Percentiles rank a stretch among this genome's conserved stretches.
Conservation (phyloP, 2,888 invertebrate species). For the Actias luna region DNA sequence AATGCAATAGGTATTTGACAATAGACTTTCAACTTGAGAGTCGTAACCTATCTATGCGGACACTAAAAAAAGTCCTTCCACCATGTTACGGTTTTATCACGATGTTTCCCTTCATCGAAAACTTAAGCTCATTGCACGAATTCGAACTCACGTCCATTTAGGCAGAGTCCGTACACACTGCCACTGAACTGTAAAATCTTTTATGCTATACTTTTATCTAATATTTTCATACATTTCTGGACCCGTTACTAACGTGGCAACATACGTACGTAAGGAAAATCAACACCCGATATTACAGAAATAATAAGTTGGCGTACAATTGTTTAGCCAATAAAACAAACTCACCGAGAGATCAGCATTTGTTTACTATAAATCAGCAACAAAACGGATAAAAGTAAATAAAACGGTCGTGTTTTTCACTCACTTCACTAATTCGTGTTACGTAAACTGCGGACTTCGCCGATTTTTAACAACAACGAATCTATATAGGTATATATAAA, state of each 20-base stretch:
- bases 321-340: conserved; percentile 10
- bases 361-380: conserved; percentile 9
- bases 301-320: conserved; percentile 10
- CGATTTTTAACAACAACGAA: neutral
- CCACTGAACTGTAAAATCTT: too few species aligned
- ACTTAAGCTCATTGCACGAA: too few species aligned
- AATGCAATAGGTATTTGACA: too few species aligned
- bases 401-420: conserved; percentile 9
- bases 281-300: neutral
- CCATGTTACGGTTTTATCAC: too few species aligned
- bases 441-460: neutral
- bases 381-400: conserved; percentile 14
- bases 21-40: too few species aligned
- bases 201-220: too few species aligned
- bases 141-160: too few species aligned
- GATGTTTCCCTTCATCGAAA: too few species aligned
- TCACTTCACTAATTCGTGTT: neutral
- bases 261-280: neutral
- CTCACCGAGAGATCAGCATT: neutral
- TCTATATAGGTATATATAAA: too few species aligned
- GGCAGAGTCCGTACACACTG: too few species aligned
- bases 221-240: neutral
- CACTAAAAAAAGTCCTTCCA: too few species aligned
- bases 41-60: too few species aligned
- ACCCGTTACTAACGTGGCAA: neutral